Evolutionary conservation across 2,113 vertebrate genomes (phyloP), one percentile per base, ranked within the genome.

Genomic region (Vidua chalybeata): DNA sequence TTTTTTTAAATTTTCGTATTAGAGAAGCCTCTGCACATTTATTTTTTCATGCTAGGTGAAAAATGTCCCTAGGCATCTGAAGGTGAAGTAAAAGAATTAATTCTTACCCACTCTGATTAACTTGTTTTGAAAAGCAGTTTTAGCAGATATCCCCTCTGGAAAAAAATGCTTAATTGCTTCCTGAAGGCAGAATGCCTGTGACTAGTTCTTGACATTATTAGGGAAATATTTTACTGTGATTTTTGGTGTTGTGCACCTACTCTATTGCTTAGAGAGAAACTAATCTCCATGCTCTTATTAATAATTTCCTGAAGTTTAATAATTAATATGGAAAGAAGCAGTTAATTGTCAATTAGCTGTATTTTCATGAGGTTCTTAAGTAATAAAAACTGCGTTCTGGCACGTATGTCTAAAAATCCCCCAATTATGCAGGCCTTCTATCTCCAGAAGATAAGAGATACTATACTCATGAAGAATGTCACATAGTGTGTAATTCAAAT

Each of bases 31-130:
- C 46, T 62, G n/a, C 17, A 75, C 4, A 30, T n/a, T 78, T 80
- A 7, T 4, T 41, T 33, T 33, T 46, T 87, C 39, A 28, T 15
- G 46, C 31, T 51, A 84, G 35, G 45, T 88, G 52, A 90, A 84
- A 92, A 94, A 86, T 37, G 43, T 88, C 56, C 55, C n/a, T 61
- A 31, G 20, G 31, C 75, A 52, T 87, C 59, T 94, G 74, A 85
- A 96, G 71, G 58, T 87, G 52, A 87, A 14, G 43, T 39, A 73
- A 93, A 95, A 95, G 85, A 77, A 62, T 30, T 74, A 92, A 94
- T 82, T 90, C 68, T 20, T 91, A 68, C 30, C 19, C 14, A 74
- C 31, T 93, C 58, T 82, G 88, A 95, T 95, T 95, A 97, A 94
- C 63, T 63, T 84, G 72, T 74, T 96, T 94, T 52, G 35, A 48